A percentile compares a stretch with the other conserved stretches of the same genome.
These are phyloP conservation scores for Sycobia sp. DNA, from an alignment of 1,140 invertebrate genomes.

Conservation along the genomic window DNA sequence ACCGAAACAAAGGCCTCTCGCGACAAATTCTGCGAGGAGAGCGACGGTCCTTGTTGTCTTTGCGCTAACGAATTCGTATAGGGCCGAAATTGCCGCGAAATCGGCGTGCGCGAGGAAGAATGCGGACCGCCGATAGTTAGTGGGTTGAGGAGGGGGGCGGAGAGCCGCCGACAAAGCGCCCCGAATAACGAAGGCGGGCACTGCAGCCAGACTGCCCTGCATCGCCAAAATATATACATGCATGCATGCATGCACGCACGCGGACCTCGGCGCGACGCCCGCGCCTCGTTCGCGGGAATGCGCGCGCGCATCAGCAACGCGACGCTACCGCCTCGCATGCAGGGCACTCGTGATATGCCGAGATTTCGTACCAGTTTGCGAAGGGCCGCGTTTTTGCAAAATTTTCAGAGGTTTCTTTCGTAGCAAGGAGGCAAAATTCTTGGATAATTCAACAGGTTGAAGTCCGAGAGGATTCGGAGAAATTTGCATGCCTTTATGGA, in stretches of 20 bases:
- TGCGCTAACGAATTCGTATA: conserved; percentile 16
- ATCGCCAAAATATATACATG: too few species aligned
- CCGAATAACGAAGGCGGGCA: neutral
- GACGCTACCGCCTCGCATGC: too few species aligned
- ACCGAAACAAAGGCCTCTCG: conserved; percentile 2
- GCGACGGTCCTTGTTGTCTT: neutral
- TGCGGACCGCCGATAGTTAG: conserved; percentile 2
- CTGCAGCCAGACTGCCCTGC: too few species aligned
- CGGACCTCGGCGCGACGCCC: neutral
- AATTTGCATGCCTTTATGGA: too few species aligned
- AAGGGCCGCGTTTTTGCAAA: too few species aligned
- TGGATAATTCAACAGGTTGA: too few species aligned
- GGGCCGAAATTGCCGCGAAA: conserved; percentile 5
- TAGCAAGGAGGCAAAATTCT: too few species aligned
- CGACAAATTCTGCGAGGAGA: conserved; percentile 6
- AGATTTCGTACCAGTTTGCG: too few species aligned
- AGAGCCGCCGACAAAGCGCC: conserved; percentile 7
- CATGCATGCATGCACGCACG: neutral
- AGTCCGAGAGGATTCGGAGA: too few species aligned
- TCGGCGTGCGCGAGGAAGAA: neutral
- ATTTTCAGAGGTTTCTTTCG: too few species aligned
- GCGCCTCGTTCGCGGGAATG: neutral
- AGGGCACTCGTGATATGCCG: too few species aligned
- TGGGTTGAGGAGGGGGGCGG: neutral
- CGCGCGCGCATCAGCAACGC: too few species aligned